A percentile compares a stretch with the other conserved stretches of the same genome.
Conservation (phyloP, 2,113 vertebrate species). For the Antennarius striatus region DNA sequence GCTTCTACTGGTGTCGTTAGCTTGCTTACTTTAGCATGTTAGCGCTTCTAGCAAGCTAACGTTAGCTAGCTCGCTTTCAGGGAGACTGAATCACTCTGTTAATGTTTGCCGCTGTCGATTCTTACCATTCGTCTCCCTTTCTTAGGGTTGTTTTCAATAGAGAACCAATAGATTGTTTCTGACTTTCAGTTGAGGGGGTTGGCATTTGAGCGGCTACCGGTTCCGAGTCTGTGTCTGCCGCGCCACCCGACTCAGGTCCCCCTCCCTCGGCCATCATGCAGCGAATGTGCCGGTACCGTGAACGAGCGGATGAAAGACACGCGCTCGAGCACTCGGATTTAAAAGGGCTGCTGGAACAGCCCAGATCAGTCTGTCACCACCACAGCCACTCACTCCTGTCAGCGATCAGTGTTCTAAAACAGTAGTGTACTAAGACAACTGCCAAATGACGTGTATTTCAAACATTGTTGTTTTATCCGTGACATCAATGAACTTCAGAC, state of each 20-base stretch:
- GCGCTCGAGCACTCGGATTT: conserved; percentile 29
- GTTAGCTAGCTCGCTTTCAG: neutral
- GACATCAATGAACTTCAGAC: too few species aligned
- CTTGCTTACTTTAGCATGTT: conserved; percentile 46
- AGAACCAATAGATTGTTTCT: conserved; percentile 80
- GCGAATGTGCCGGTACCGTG: conserved; percentile 72
- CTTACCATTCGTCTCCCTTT: conserved; percentile 84
- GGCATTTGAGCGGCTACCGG: conserved; percentile 77
- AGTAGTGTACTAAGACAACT: too few species aligned
- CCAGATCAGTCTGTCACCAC: too few species aligned
- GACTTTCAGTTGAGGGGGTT: conserved; percentile 77
- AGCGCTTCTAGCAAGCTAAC: conserved; percentile 1
- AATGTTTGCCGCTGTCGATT: neutral
- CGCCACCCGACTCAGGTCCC: conserved; percentile 83
- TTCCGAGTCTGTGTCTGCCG: conserved; percentile 80
- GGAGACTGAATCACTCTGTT: conserved; percentile 11
- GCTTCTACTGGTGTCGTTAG: conserved; percentile 27
- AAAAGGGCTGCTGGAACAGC: neutral
- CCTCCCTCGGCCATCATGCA: conserved; percentile 86
- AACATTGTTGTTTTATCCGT: too few species aligned
- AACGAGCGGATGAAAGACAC: conserved; percentile 57
- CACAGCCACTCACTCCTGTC: too few species aligned
- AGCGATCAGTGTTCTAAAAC: too few species aligned
- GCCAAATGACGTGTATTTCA: too few species aligned
- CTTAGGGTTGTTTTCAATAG: conserved; percentile 79